A percentile compares a stretch with the other conserved stretches of the same genome.
Evolutionary conservation across 2,888 invertebrate genomes (phyloP).

Genomic region (Spodoptera littoralis): DNA sequence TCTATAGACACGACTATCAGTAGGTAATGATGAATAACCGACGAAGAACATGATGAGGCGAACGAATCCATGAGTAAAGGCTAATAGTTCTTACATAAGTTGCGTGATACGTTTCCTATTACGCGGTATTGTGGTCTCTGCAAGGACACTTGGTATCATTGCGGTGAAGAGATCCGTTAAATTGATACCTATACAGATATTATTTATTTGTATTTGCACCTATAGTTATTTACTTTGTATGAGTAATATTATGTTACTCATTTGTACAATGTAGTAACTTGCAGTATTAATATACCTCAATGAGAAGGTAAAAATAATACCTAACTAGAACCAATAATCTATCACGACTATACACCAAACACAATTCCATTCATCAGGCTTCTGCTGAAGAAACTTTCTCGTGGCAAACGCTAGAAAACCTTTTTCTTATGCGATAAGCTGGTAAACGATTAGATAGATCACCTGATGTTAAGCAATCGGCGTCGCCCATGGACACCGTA

Average conservation of each 20-base stretch:
- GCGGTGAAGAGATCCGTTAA: slow-evolving; percentile 33
- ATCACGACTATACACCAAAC: too few species aligned
- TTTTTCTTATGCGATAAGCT: too few species aligned
- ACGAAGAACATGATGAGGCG: too few species aligned
- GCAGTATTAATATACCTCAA: background rate
- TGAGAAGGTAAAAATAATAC: background rate
- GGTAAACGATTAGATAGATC: too few species aligned
- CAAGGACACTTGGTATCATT: slow-evolving; percentile 45
- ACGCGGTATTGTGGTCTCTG: slow-evolving; percentile 27
- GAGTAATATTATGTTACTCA: slow-evolving; percentile 8
- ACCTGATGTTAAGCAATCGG: too few species aligned
- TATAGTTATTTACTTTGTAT: slow-evolving; percentile 1
- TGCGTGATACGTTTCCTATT: slow-evolving; percentile 36
- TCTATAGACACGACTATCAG: too few species aligned
- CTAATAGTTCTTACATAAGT: background rate
- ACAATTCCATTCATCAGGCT: too few species aligned
- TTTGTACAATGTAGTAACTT: background rate
- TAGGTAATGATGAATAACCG: too few species aligned
- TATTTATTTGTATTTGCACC: slow-evolving; percentile 1
- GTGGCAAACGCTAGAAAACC: too few species aligned
- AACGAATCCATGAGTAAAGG: background rate
- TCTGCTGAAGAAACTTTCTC: too few species aligned
- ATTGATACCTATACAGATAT: slow-evolving; percentile 30
- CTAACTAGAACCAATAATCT: too few species aligned
- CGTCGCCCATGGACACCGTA: too few species aligned